These are phyloP conservation scores for Leptopilina drosophilae DNA, from an alignment of 2,888 invertebrate genomes.

Conservation along the genomic window DNA sequence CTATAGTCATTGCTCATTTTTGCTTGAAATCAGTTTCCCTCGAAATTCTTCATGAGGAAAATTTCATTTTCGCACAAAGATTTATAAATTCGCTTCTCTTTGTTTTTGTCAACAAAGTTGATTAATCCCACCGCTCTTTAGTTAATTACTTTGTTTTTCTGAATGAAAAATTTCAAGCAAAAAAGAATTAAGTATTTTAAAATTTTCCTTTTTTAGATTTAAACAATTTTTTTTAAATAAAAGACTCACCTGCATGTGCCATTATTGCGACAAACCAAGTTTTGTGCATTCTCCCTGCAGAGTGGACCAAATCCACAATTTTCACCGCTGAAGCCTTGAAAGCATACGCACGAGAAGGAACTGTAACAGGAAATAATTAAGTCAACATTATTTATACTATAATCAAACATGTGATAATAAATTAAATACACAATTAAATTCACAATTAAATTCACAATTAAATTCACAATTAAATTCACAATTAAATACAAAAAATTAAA, in stretches of 20 bases:
- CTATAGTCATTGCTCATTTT: conserved; percentile 19
- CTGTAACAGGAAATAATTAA: conserved; percentile 76
- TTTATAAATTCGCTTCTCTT: neutral
- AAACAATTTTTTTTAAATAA: neutral
- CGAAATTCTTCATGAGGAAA: neutral
- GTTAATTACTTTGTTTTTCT: neutral
- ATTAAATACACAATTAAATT: too few relatives aligned
- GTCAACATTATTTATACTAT: conserved; percentile 2
- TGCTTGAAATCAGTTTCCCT: neutral
- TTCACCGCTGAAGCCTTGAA: conserved; percentile 87
- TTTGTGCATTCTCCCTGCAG: conserved; percentile 82
- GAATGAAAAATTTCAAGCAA: neutral
- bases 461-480: too few relatives aligned
- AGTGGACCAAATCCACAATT: conserved; percentile 90
- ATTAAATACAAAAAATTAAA: too few relatives aligned
- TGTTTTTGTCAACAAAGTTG: too few relatives aligned
- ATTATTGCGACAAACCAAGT: conserved; percentile 86
- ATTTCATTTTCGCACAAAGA: conserved; percentile 6
- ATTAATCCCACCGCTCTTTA: neutral
- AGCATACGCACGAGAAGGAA: conserved; percentile 88
- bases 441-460: too few relatives aligned
- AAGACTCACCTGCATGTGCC: conserved; percentile 88
- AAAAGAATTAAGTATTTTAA: neutral
- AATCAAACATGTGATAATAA: too few relatives aligned
- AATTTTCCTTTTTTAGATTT: neutral